Percentiles rank a stretch among this genome's conserved stretches.
Evolutionary conservation across 2,113 vertebrate species (phyloP).

Genomic region (Pelobates fuscus): DNA sequence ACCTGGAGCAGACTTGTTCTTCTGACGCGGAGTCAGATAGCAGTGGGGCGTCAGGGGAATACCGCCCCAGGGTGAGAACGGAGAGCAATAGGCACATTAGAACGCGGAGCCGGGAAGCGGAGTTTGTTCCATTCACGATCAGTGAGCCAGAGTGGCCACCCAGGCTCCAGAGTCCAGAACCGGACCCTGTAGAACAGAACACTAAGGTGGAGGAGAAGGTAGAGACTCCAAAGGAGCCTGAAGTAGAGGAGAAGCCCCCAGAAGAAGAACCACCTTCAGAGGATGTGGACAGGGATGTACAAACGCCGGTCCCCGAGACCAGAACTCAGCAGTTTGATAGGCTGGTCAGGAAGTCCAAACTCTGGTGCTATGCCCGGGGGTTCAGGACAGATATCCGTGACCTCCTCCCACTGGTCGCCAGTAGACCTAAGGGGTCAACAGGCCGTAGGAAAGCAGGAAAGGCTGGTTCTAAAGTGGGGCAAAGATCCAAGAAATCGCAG

Average conservation of each 20-base stretch:
- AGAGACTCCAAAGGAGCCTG: conserved; percentile 28
- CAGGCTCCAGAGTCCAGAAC: background rate
- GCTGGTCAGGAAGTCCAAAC: conserved; percentile 70
- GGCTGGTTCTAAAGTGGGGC: conserved; percentile 38
- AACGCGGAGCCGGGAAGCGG: conserved; percentile 3
- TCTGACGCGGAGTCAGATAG: conserved; percentile 61
- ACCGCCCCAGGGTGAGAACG: conserved; percentile 55
- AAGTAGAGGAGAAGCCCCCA: conserved; percentile 17
- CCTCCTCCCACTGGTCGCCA: conserved; percentile 52
- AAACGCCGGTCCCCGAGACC: conserved; percentile 46
- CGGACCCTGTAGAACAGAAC: conserved; percentile 49
- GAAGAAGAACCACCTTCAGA: conserved; percentile 33
- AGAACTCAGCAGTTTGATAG: conserved; percentile 66
- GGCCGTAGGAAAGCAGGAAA: conserved; percentile 49
- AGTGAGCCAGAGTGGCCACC: background rate
- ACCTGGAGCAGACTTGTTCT: conserved; percentile 56
- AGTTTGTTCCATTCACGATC: background rate
- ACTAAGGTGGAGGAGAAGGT: conserved; percentile 44
- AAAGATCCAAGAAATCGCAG: conserved; percentile 41
- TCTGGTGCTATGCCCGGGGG: conserved; percentile 75
- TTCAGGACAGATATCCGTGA: conserved; percentile 70
- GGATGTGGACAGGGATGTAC: background rate
- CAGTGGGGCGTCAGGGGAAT: conserved; percentile 62
- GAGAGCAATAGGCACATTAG: conserved; percentile 21
- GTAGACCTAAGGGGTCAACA: background rate